phyloP scores from a whole-genome alignment of 1,140 invertebrate genomes.

The Drosophila ambigua region DNA sequence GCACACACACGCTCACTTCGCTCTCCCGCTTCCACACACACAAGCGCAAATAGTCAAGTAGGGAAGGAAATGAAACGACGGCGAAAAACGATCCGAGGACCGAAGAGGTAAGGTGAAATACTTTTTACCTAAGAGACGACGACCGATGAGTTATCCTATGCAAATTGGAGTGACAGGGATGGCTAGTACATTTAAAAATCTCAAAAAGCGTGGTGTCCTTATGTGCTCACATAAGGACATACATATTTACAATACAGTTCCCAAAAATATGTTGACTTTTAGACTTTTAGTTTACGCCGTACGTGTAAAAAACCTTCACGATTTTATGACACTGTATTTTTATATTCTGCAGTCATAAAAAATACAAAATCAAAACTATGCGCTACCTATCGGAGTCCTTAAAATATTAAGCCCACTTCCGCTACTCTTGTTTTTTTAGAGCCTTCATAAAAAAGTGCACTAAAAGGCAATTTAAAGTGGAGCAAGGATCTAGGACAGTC shows the following conservation, averaged over 20 bases:
- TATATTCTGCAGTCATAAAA: constrained; percentile 48
- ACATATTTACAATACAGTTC: constrained; percentile 22
- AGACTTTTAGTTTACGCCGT: constrained; percentile 26
- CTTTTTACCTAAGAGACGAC: constrained; percentile 51
- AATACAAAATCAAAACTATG: constrained; percentile 44
- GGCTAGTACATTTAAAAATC: constrained; percentile 14
- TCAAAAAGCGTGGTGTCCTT: constrained; percentile 1
- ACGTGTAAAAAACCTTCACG: constrained; percentile 51
- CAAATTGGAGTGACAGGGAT: constrained; percentile 62
- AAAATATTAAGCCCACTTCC: constrained; percentile 63
- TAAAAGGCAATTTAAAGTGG: constrained; percentile 14
- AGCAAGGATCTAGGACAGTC: constrained; percentile 21
- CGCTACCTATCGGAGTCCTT: constrained; percentile 41
- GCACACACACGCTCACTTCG: constrained; percentile 51
- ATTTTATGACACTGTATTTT: constrained; percentile 66
- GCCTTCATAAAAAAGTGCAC: constrained; percentile 65
- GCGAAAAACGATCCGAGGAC: constrained; percentile 51
- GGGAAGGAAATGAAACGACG: constrained; percentile 39
- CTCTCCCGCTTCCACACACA: constrained; percentile 55
- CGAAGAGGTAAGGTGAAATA: constrained; percentile 53
- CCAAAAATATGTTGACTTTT: constrained; percentile 43
- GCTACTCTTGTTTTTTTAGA: constrained; percentile 53
- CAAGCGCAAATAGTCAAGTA: constrained; percentile 24
- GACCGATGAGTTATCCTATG: constrained; percentile 54
- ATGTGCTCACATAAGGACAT: constrained; percentile 6